These are phyloP conservation scores for Lucilia cuprina DNA, from an alignment of 1,140 invertebrate species.

Conservation along the genomic window DNA sequence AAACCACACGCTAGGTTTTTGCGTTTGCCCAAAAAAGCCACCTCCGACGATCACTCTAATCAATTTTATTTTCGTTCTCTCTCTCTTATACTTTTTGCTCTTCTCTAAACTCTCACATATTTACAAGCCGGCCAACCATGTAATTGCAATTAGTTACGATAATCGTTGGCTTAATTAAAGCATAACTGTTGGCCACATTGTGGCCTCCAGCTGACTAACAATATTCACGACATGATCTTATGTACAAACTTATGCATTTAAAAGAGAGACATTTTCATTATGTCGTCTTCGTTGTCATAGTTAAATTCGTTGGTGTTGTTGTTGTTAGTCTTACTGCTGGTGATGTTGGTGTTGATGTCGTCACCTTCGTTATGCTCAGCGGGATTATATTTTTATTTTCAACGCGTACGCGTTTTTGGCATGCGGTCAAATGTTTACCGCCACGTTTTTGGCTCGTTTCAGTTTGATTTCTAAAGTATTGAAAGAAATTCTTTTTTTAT, in stretches of 20 bases:
- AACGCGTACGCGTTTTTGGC: background rate
- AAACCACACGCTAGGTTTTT: conserved; percentile 26
- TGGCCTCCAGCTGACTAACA: conserved; percentile 22
- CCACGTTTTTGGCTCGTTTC: background rate
- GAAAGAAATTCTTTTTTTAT: no score
- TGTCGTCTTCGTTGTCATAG: background rate
- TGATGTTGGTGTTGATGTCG: background rate
- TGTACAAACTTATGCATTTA: background rate
- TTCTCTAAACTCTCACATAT: background rate
- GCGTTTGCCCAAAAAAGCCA: background rate
- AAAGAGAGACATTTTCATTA: background rate
- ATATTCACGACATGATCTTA: background rate
- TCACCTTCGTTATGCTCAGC: conserved; percentile 27
- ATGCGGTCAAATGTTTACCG: conserved; percentile 21
- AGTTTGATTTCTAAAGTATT: no score
- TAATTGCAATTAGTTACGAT: conserved; percentile 27
- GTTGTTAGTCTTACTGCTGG: background rate
- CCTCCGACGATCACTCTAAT: background rate
- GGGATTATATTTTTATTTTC: background rate
- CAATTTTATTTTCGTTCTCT: background rate
- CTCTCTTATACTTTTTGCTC: background rate
- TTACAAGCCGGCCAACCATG: conserved; percentile 22
- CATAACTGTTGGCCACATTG: conserved; percentile 28
- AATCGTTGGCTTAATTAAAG: conserved; percentile 32
- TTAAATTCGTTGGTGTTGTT: background rate